These are phyloP conservation scores for Enoplosus armatus DNA, from an alignment of 2,797 vertebrate species.

Conservation along the genomic window DNA sequence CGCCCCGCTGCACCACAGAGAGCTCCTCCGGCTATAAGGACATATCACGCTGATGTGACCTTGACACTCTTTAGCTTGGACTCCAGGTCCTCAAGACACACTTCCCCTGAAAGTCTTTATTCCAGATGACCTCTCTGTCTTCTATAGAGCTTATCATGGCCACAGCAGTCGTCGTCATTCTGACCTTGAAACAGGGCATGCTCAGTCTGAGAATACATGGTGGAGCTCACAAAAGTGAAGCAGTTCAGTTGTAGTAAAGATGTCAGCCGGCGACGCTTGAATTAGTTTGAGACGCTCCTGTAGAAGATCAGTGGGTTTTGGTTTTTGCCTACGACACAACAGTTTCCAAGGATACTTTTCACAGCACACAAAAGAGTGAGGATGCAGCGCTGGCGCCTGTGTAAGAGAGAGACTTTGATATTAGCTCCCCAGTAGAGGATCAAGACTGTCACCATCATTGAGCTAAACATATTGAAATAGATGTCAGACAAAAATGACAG, in stretches of 20 bases:
- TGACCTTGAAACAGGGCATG: constrained; percentile 71
- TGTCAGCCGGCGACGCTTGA: constrained; percentile 49
- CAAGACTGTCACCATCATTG: constrained; percentile 27
- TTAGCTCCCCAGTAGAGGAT: constrained; percentile 50
- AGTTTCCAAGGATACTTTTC: constrained; percentile 80
- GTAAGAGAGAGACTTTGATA: constrained; percentile 56
- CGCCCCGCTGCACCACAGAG: constrained; percentile 45
- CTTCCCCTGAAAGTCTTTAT: constrained; percentile 41
- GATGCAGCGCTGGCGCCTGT: constrained; percentile 33
- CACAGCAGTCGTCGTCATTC: constrained; percentile 51
- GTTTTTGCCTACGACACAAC: constrained; percentile 60
- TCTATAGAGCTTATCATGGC: constrained; percentile 49
- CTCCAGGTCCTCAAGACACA: constrained; percentile 46
- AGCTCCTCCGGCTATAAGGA: constrained; percentile 52
- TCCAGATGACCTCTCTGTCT: constrained; percentile 54
- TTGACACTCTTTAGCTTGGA: constrained; percentile 59
- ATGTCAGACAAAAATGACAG: constrained; percentile 25
- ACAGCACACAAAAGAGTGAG: constrained; percentile 55
- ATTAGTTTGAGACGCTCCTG: constrained; percentile 60
- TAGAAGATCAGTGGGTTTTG: constrained; percentile 61
- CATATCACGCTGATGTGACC: constrained; percentile 54
- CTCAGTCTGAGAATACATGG: constrained; percentile 44
- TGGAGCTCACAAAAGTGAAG: constrained; percentile 25
- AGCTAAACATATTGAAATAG: constrained; percentile 43
- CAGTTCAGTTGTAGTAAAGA: constrained; percentile 50